Base-by-base conservation (phyloP, 1,140 invertebrate genomes). In the Pomphorhynchus laevis region DNA sequence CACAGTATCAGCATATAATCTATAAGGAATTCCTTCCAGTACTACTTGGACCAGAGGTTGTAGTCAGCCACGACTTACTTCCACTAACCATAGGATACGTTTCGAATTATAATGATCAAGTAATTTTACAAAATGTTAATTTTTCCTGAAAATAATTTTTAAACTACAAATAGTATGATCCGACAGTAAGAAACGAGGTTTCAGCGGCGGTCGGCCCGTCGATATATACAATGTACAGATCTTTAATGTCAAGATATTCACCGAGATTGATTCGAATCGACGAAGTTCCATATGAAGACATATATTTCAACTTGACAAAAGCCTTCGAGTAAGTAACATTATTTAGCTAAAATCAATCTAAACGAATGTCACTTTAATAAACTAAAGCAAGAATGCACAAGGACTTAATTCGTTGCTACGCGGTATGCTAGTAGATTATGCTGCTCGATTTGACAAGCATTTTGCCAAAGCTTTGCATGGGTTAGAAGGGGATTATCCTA, bases 1-100 rank as follows among this genome's bases (percentile, higher is more conserved):
- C 76, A 3, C 66, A 73, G 52, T 69, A 79, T 36, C 77, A 89
- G 53, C 76, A 86, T 48, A 71, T 89, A 31, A 80, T 75, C 0
- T 86, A 70, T 56, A 80, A 77, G 50, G 77, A 89, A 58, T 91
- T 77, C 55, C 55, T 91, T 37, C 80, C 80, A 16, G 74, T 86
- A 49, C 57, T 89, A 6, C 61, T 89, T 4, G 79, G 80, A 21
- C 12, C 24, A 14, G 34, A 39, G 20, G 22, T 27, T 2, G 22
- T 25, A n/a, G 21, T 11, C 20, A 8, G 9, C 17, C 20, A 29
- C 1, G 25, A 34, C 32, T 17, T 43, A 11, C 17, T 38, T 22
- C n/a, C 38, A 14, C 18, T 21, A 14, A 11, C 12, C 6, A 14
- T 3, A 21, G 18, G 16, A n/a, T 3, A 4, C 6, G 29, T 12